Base-by-base conservation (phyloP, 2,888 invertebrate genomes). In the Patella caerulea region DNA sequence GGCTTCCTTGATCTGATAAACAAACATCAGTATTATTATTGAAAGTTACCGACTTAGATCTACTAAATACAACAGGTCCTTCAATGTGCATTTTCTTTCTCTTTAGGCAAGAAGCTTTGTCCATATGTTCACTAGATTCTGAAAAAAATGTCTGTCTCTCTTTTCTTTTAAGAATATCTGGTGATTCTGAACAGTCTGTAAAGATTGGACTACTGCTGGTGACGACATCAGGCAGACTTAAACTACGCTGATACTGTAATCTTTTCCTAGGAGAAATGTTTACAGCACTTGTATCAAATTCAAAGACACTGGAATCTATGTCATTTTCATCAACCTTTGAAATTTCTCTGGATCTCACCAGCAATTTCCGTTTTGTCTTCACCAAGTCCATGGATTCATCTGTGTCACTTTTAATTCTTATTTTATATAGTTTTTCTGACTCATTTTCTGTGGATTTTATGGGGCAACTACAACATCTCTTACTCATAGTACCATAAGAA, bases 151-250 rank as follows among this genome's bases (percentile, higher is more conserved):
- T 45, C 45, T 45, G 45, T 4, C 45, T 7, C 14, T 65, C 19
- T 1, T 65, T 65, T 65, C 3, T 19, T 11, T 65, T 15, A 11
- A 65, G 24, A 65, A 65, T 24, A 24, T 65, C 65, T 65, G 65
- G 65, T 12, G 65, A 24, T 19, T 11, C 2, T 24, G 24, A 14
- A 12, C 1, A 65, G 19, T 65, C 65, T 12, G 0, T 3, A 65
- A 65, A 65, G 4, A 65, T 14, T 24, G 65, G 65, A 65, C 65
- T 65, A 24, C 19, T 65, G 24, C 65, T 65, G 1, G 45, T 34
- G 29, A 65, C 65, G 24, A 65, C 65, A 24, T 74, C 78, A n/a
- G 78, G 78, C 7, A 74, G 53, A 19, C 78, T 78, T 15, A 72
- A 53, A 14, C 78, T 78, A 15, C 78, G 73, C 56, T 59, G 74